Evolutionary conservation across 2,113 vertebrate genomes (phyloP).

Genomic region (Typhlomys cinereus): DNA sequence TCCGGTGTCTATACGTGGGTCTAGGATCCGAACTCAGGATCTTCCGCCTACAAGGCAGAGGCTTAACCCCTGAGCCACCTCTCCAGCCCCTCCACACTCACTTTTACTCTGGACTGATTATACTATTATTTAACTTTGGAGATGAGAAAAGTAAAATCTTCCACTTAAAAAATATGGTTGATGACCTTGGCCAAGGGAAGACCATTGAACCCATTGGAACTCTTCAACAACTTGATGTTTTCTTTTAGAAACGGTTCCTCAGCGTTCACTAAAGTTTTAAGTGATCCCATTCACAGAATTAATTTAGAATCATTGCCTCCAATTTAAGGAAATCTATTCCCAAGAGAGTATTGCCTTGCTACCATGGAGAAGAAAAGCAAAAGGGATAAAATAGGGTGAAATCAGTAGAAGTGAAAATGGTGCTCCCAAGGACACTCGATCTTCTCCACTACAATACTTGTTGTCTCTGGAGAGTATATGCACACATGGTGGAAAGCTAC

Average conservation of each 20-base stretch:
- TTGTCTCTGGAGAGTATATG: background rate
- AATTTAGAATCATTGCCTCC: slow-evolving; percentile 25
- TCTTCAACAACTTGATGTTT: slow-evolving; percentile 25
- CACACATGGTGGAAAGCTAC: slow-evolving; percentile 45
- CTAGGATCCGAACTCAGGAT: too few relatives aligned
- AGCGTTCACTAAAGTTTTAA: background rate
- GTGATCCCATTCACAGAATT: slow-evolving; percentile 4
- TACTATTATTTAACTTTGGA: slow-evolving; percentile 4
- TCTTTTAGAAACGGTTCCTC: slow-evolving; percentile 36
- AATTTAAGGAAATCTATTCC: background rate
- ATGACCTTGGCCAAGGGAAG: background rate
- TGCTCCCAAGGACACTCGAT: too few relatives aligned
- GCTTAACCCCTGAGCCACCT: too few relatives aligned
- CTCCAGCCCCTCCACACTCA: background rate
- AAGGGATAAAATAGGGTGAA: background rate
- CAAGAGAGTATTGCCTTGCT: background rate
- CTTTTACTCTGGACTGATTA: background rate
- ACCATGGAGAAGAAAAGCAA: background rate
- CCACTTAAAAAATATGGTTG: slow-evolving; percentile 7
- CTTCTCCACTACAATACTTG: slow-evolving; percentile 32
- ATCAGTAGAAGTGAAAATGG: background rate
- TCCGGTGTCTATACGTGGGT: too few relatives aligned
- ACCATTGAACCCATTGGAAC: background rate
- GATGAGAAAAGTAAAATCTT: slow-evolving; percentile 12
- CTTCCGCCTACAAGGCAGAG: too few relatives aligned